Evolutionary conservation across 2,888 invertebrate species (phyloP), one percentile per base, ranked within the genome.

Genomic region (Epinotia bilunana): DNA sequence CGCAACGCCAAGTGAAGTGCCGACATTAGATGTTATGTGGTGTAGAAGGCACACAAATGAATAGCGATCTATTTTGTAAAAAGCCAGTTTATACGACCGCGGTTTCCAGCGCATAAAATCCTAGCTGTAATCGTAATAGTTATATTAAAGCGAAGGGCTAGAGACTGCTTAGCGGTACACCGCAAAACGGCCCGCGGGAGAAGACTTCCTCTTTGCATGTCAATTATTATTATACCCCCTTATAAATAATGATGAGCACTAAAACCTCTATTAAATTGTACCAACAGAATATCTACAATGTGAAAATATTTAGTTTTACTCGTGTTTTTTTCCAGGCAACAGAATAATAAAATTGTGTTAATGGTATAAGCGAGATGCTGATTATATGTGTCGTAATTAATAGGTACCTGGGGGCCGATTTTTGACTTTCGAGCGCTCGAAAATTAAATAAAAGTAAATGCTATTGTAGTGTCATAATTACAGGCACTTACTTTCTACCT

Each of bases 101-200:
- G 84, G 86, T 87, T 84, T 80, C 79, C 77, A 84, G 78, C 80
- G 76, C 82, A 84, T 84, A 84, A 84, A 80, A 84, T 79, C 73
- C 77, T 80, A 82, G 83, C 80, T 79, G 81, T 85, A 83, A 86
- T 84, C 76, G 77, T 81, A 83, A 83, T 83, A 84, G 80, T 84
- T 85, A 88, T 85, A 84, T 80, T 83, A 79, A 81, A 81, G 78
- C 77, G 74, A 80, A 83, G 85, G 81, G 83, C 80, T 82, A 81
- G 80, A 79, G 81, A 80, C 83, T 84, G 82, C 83, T 90, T 89
- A 88, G 90, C 79, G 91, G 90, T 88, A 85, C 60, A 78, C 91
- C 90, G 82, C 91, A 90, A 88, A 85, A 88, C 82, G 79, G 80
- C 83, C 83, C 78, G 80, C 76, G 80, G 83, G 79, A 82, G 82